These are phyloP conservation scores for Pantala flavescens DNA, from an alignment of 1,140 invertebrate species.

Conservation along the genomic window DNA sequence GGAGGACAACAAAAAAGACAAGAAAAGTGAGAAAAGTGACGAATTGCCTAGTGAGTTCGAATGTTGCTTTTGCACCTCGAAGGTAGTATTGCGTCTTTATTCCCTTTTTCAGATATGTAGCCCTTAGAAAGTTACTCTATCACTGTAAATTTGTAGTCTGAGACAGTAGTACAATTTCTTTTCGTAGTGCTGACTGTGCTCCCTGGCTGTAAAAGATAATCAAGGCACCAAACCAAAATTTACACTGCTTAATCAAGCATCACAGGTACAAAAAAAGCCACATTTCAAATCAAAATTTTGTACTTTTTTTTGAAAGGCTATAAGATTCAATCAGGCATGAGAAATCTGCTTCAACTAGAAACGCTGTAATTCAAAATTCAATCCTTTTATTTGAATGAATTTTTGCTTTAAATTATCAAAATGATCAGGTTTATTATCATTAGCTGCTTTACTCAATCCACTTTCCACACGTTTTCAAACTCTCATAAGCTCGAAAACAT, in stretches of 20 bases:
- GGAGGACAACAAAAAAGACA: conserved; percentile 50
- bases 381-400: too few species aligned
- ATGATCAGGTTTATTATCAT: too few species aligned
- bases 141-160: not conserved
- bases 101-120: not conserved
- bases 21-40: conserved; percentile 59
- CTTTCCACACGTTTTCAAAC: too few species aligned
- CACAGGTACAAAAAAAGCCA: not conserved
- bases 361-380: too few species aligned
- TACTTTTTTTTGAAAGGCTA: not conserved
- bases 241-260: not conserved
- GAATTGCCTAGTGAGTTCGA: conserved; percentile 84
- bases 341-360: too few species aligned
- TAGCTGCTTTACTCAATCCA: too few species aligned
- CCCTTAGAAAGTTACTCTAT: conserved; percentile 6
- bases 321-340: not conserved
- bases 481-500: too few species aligned
- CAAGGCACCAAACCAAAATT: not conserved
- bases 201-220: not conserved
- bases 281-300: not conserved
- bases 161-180: not conserved
- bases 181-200: conserved; percentile 4
- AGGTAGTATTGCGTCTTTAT: conserved; percentile 53
- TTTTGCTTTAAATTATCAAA: too few species aligned
- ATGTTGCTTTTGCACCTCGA: conserved; percentile 90